phyloP scores from a whole-genome alignment of 2,113 vertebrate genomes.

The Pseudolaguvia tuberculata region DNA sequence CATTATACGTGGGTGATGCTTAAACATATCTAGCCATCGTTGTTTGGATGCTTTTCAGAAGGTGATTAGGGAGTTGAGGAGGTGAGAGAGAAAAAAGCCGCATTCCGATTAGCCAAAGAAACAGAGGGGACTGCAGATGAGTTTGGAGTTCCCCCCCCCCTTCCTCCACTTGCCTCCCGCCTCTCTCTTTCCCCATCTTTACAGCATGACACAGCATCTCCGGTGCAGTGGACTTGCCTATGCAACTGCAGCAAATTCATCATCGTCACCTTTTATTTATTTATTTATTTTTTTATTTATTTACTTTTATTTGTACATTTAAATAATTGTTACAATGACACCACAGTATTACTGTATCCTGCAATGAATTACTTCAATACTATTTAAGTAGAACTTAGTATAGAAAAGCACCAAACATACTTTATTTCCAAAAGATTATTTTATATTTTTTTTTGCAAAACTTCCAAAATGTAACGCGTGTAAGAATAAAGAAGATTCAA shows the following conservation, averaged over 20 bases:
- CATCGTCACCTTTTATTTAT: background rate
- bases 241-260: background rate
- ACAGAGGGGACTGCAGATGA: constrained; percentile 28
- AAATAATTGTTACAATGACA: background rate
- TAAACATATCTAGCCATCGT: too few relatives aligned
- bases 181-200: background rate
- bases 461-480: background rate
- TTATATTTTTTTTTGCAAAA: background rate
- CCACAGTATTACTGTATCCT: background rate
- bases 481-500: background rate
- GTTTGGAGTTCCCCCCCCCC: background rate
- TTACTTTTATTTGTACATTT: too few relatives aligned
- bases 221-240: constrained; percentile 7
- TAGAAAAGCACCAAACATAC: background rate
- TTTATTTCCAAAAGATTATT: too few relatives aligned
- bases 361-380: too few relatives aligned
- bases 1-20: too few relatives aligned
- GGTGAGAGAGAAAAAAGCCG: constrained; percentile 2
- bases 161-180: too few relatives aligned
- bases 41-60: constrained; percentile 1
- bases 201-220: constrained; percentile 26
- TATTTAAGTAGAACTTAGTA: too few relatives aligned
- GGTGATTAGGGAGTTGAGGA: background rate
- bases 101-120: constrained; percentile 11
- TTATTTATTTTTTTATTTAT: background rate